phyloP scores from a whole-genome alignment of 2,113 vertebrate species.

The Nothoprocta perdicaria region DNA sequence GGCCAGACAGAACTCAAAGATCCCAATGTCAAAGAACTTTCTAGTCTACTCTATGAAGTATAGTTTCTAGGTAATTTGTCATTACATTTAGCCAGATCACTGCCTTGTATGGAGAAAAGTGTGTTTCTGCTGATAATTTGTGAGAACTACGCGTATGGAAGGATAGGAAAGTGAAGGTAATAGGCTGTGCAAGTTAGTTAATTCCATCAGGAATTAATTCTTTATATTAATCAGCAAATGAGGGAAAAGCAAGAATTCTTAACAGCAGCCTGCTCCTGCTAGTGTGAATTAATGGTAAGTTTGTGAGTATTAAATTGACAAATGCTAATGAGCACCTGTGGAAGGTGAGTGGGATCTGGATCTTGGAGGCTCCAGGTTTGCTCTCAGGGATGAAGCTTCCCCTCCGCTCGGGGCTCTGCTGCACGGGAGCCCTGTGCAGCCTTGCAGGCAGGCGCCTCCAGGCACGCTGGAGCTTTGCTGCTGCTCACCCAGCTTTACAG shows the following conservation, averaged over 20 bases:
- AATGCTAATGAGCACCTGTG: neutral
- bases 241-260: neutral
- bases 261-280: neutral
- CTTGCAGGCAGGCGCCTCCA: neutral
- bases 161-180: neutral
- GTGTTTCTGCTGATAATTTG: neutral
- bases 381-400: neutral
- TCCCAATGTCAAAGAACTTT: neutral
- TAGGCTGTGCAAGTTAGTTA: neutral
- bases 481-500: neutral
- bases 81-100: neutral
- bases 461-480: neutral
- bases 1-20: neutral
- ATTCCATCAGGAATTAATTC: neutral
- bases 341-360: neutral
- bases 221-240: neutral
- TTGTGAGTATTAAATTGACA: neutral
- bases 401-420: neutral
- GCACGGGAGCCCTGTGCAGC: rapidly evolving
- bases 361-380: neutral
- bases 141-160: neutral
- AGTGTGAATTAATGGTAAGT: neutral
- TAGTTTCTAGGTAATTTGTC: neutral
- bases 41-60: neutral
- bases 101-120: neutral